Evolutionary conservation across 2,888 invertebrate genomes (phyloP).

Genomic region (Drymonia ruficornis): DNA sequence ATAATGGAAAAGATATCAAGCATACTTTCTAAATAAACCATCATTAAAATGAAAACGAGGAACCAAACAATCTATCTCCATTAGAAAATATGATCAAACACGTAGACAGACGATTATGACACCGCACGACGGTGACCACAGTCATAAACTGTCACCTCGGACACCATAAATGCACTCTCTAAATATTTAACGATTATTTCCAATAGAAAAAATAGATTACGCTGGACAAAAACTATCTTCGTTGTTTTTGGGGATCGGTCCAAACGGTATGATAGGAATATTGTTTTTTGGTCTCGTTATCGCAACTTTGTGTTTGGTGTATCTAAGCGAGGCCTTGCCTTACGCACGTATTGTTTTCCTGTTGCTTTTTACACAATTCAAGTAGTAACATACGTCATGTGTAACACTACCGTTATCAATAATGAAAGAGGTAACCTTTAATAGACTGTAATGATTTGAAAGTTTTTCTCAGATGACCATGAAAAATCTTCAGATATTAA

Average conservation of each 20-base stretch:
- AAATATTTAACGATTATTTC: conserved; percentile 31
- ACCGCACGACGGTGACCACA: conserved; percentile 11
- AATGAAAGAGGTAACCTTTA: too few relatives aligned
- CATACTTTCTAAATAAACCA: background rate
- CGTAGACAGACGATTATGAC: conserved; percentile 1
- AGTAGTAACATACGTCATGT: too few relatives aligned
- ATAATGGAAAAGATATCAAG: background rate
- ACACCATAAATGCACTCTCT: conserved; percentile 29
- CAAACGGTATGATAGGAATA: background rate
- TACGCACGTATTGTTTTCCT: too few relatives aligned
- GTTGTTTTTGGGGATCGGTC: conserved; percentile 10
- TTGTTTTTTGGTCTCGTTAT: too few relatives aligned
- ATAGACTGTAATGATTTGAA: too few relatives aligned
- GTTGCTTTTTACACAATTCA: too few relatives aligned
- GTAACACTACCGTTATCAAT: too few relatives aligned
- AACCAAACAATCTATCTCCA: background rate
- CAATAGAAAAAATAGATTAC: conserved; percentile 35
- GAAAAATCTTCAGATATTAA: too few relatives aligned
- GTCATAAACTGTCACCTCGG: conserved; percentile 28
- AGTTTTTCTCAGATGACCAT: too few relatives aligned
- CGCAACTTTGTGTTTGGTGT: too few relatives aligned
- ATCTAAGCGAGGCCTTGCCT: too few relatives aligned
- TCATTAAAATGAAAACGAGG: background rate
- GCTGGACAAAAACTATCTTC: conserved; percentile 24
- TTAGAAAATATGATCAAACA: conserved; percentile 7